These are phyloP conservation scores for Lepas anatifera DNA, from an alignment of 2,888 invertebrate species.

Conservation along the genomic window DNA sequence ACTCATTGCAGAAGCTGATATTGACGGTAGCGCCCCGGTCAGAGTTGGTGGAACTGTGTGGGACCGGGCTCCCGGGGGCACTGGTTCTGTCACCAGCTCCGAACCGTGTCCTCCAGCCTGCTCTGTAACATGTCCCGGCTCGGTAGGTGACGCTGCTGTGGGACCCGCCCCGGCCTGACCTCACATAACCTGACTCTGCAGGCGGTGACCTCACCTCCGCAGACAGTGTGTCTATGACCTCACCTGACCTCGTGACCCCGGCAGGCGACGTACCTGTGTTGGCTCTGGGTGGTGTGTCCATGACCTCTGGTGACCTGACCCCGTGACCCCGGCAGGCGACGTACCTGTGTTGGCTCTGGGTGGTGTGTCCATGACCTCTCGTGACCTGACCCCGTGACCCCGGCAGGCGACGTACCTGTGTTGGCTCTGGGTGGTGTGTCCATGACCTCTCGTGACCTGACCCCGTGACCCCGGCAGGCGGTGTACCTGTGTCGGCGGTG, in stretches of 20 bases:
- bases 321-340: constrained; percentile 14
- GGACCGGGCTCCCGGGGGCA: too few relatives aligned
- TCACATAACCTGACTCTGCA: too few relatives aligned
- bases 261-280: constrained; percentile 13
- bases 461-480: constrained; percentile 18
- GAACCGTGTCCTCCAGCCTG: too few relatives aligned
- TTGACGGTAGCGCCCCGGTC: too few relatives aligned
- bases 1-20: too few relatives aligned
- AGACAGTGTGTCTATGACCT: too few relatives aligned
- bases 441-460: constrained; percentile 17
- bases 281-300: constrained; percentile 22
- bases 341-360: background rate
- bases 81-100: too few relatives aligned
- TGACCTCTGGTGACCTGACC: constrained; percentile 18
- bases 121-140: too few relatives aligned
- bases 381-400: constrained; percentile 16
- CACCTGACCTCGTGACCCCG: constrained; percentile 17
- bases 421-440: constrained; percentile 20
- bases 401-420: constrained; percentile 16
- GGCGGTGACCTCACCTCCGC: too few relatives aligned
- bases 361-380: constrained; percentile 13
- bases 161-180: too few relatives aligned
- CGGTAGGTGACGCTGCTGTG: too few relatives aligned
- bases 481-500: constrained; percentile 12
- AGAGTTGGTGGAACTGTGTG: too few relatives aligned